Evolutionary conservation across 2,888 invertebrate genomes (phyloP).

Genomic region (Eristalis tenax): DNA sequence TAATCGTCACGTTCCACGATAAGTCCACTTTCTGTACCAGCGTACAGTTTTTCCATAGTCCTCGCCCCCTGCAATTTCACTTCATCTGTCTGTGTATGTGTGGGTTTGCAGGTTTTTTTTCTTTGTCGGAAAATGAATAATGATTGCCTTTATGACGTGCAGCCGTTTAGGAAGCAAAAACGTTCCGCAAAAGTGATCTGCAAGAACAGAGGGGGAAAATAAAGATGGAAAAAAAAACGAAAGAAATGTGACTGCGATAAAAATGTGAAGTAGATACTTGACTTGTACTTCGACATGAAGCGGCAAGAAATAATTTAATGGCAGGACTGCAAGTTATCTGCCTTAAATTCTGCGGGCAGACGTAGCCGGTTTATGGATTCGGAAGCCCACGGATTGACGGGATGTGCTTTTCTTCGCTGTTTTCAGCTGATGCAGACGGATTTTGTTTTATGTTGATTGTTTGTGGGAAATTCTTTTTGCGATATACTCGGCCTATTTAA

Average conservation of each 20-base stretch:
- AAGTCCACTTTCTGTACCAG: conserved; percentile 47
- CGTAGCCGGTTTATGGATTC: conserved; percentile 23
- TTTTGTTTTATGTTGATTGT: conserved; percentile 39
- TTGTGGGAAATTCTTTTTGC: conserved; percentile 11
- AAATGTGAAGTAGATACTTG: conserved; percentile 46
- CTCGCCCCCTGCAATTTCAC: not conserved
- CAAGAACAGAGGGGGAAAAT: not conserved
- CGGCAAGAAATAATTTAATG: conserved; percentile 53
- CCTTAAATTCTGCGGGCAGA: conserved; percentile 41
- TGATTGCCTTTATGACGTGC: conserved; percentile 51
- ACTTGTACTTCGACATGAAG: conserved; percentile 49
- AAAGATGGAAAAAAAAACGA: not conserved
- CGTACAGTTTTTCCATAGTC: not conserved
- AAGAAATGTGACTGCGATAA: conserved; percentile 51
- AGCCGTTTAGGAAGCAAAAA: conserved; percentile 42
- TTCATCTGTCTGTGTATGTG: not conserved
- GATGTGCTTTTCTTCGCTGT: not conserved
- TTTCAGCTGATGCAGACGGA: conserved; percentile 28
- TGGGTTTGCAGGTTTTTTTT: not conserved
- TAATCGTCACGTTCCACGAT: conserved; percentile 63
- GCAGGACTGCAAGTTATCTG: conserved; percentile 47
- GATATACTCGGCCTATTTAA: not conserved
- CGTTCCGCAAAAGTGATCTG: conserved; percentile 17
- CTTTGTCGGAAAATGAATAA: conserved; percentile 50
- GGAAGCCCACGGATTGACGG: conserved; percentile 7